Conservation (phyloP, 2,113 vertebrate genomes). For the Gallinago jamesoni region DNA sequence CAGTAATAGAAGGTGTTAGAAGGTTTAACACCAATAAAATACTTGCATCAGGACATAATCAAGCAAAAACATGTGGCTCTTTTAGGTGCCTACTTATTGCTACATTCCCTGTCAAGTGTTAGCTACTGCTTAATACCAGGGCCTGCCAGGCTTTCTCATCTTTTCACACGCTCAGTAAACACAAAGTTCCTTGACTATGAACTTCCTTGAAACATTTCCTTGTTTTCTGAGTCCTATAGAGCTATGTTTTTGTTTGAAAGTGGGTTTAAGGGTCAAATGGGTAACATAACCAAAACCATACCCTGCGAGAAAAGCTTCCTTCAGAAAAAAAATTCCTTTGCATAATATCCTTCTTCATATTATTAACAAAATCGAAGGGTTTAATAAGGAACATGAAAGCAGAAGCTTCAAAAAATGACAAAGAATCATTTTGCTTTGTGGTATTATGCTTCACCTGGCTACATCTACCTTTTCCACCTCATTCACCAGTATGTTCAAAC, state of each 20-base stretch:
- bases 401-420: neutral
- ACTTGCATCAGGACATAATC: neutral
- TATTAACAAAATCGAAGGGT: neutral
- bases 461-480: neutral
- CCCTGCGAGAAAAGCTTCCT: neutral
- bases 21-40: constrained; percentile 1
- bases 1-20: neutral
- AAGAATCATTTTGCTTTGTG: neutral
- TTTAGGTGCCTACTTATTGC: neutral
- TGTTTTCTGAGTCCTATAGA: neutral
- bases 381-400: neutral
- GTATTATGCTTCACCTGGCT: neutral
- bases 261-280: neutral
- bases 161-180: neutral
- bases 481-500: neutral
- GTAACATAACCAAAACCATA: neutral
- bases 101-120: neutral
- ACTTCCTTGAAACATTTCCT: neutral
- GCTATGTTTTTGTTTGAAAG: neutral
- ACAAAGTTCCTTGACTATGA: neutral
- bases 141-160: neutral
- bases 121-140: neutral
- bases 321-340: neutral
- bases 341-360: neutral
- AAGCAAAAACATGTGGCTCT: neutral